phyloP scores from a whole-genome alignment of 2,888 invertebrate genomes.

The Zygothrica quintamaculata region DNA sequence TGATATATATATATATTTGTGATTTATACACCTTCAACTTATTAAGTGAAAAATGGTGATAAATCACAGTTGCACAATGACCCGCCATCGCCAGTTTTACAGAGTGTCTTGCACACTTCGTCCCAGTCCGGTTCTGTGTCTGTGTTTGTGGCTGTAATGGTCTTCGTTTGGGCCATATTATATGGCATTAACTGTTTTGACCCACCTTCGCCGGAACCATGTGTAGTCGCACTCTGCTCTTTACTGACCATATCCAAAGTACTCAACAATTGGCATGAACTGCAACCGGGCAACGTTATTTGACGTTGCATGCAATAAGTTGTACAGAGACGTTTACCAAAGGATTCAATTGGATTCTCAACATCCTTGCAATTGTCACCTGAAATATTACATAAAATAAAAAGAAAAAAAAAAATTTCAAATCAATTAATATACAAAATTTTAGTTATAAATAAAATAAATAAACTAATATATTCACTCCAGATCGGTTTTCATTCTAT shows the following conservation, averaged over 20 bases:
- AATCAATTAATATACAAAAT: no score
- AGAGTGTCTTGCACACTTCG: constrained; percentile 88
- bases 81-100: constrained; percentile 89
- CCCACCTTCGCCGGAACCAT: constrained; percentile 44
- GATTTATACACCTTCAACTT: constrained; percentile 61
- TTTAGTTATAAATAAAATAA: no score
- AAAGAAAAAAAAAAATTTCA: no score
- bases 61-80: constrained; percentile 91
- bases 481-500: no score
- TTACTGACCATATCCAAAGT: constrained; percentile 52
- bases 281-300: constrained; percentile 80
- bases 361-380: constrained; percentile 21
- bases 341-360: constrained; percentile 18
- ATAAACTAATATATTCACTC: no score
- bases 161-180: neutral
- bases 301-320: constrained; percentile 75
- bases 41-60: constrained; percentile 85
- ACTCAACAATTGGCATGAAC: constrained; percentile 67
- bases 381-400: neutral
- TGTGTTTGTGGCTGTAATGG: constrained; percentile 4
- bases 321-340: constrained; percentile 69
- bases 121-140: constrained; percentile 86
- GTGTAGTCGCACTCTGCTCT: constrained; percentile 49
- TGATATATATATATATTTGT: constrained; percentile 34
- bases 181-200: neutral